phyloP scores from a whole-genome alignment of 1,140 invertebrate species.

The Homalodisca vitripennis region DNA sequence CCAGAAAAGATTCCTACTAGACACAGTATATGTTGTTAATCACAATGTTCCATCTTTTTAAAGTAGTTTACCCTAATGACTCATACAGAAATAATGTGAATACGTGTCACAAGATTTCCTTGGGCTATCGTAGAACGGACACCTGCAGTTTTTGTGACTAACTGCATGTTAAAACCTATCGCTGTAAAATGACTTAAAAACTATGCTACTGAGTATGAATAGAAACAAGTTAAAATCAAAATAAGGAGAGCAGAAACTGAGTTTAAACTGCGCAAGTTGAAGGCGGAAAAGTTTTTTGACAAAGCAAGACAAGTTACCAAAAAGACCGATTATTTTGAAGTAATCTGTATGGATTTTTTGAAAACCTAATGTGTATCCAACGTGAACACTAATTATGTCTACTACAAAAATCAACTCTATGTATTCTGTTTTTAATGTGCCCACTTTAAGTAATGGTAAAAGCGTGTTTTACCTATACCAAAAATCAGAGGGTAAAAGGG shows the following conservation, averaged over 20 bases:
- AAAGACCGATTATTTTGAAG: not conserved
- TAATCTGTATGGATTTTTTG: not conserved
- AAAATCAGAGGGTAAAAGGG: not conserved
- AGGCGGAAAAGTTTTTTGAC: not conserved
- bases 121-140: not conserved
- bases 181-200: not conserved
- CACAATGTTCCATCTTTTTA: not conserved
- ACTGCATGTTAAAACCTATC: not conserved
- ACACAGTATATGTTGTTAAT: not conserved
- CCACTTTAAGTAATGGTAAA: not conserved
- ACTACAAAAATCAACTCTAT: not conserved
- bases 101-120: not conserved
- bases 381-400: not conserved
- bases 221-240: not conserved
- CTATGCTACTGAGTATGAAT: not conserved
- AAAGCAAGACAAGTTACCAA: not conserved
- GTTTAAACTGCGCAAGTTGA: not conserved
- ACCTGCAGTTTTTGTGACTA: not conserved
- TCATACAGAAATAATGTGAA: not conserved
- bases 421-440: not conserved
- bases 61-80: not conserved
- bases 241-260: not conserved
- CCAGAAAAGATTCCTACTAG: not conserved
- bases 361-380: not conserved
- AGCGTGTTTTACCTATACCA: not conserved